These are phyloP conservation scores for Thumatha senex DNA, from an alignment of 2,888 invertebrate genomes.

Conservation along the genomic window DNA sequence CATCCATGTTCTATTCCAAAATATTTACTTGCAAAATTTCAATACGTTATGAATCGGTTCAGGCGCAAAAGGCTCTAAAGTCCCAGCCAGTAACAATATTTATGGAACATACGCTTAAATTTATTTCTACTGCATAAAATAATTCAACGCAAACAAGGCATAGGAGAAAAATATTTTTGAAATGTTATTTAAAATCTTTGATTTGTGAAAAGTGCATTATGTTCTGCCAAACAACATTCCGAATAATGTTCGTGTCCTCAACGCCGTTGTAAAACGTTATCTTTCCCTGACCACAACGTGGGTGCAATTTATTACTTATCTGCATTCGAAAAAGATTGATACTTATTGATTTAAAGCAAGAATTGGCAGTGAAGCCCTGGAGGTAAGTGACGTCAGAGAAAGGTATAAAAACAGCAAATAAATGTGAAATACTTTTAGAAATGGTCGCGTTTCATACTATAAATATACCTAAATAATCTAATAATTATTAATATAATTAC, in stretches of 20 bases:
- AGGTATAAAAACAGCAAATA: constrained; percentile 13
- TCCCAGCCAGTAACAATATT: too few relatives aligned
- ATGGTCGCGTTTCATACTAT: too few relatives aligned
- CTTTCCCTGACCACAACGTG: constrained; percentile 44
- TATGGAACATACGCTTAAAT: too few relatives aligned
- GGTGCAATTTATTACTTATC: constrained; percentile 48
- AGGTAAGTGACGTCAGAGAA: constrained; percentile 37
- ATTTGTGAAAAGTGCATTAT: constrained; percentile 20
- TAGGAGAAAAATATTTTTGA: neutral
- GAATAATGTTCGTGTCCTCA: constrained; percentile 11
- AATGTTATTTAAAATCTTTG: constrained; percentile 24
- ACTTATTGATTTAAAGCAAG: constrained; percentile 43
- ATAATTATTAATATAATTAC: too few relatives aligned
- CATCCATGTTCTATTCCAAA: too few relatives aligned
- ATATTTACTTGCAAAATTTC: too few relatives aligned
- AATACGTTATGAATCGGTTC: too few relatives aligned
- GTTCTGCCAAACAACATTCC: constrained; percentile 27
- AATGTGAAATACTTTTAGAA: too few relatives aligned
- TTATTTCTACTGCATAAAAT: too few relatives aligned
- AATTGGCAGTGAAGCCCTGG: constrained; percentile 20
- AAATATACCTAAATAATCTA: too few relatives aligned
- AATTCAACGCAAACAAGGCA: too few relatives aligned
- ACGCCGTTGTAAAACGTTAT: constrained; percentile 45
- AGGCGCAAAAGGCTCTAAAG: too few relatives aligned
- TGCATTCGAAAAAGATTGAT: constrained; percentile 32